These are phyloP conservation scores for Pachymerium ferrugineum DNA, from an alignment of 2,888 invertebrate species.

Conservation along the genomic window DNA sequence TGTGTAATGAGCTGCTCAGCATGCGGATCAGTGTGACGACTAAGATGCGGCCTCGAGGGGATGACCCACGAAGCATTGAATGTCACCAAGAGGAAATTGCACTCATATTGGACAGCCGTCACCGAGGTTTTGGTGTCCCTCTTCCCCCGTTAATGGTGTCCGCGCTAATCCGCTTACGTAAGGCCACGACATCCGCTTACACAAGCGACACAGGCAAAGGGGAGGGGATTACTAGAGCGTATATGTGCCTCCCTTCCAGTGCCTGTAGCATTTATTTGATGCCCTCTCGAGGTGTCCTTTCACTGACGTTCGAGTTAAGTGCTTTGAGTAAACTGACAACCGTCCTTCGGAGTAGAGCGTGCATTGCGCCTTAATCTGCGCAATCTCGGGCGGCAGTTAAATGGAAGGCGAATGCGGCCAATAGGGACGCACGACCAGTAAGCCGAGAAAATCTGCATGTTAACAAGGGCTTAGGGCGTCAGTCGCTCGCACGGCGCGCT, in stretches of 20 bases:
- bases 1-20: slow-evolving; percentile 4
- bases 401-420: slow-evolving; percentile 31
- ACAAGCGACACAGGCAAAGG: slow-evolving; percentile 7
- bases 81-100: slow-evolving; percentile 9
- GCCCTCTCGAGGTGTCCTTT: slow-evolving; percentile 4
- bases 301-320: slow-evolving; percentile 14
- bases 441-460: slow-evolving; percentile 34
- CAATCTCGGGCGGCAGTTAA: slow-evolving; percentile 32
- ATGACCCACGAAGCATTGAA: neutral
- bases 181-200: slow-evolving; percentile 30
- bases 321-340: slow-evolving; percentile 17
- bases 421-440: slow-evolving; percentile 29
- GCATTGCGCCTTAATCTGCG: slow-evolving; percentile 29
- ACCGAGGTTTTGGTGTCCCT: neutral
- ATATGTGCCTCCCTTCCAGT: neutral
- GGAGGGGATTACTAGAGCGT: slow-evolving; percentile 16
- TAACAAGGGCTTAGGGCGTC: slow-evolving; percentile 33
- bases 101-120: slow-evolving; percentile 13
- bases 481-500: slow-evolving; percentile 24
- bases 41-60: slow-evolving; percentile 1
- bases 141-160: slow-evolving; percentile 30
- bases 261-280: neutral
- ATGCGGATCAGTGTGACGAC: slow-evolving; percentile 13
- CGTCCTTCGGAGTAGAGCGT: slow-evolving; percentile 23
- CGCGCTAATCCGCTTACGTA: slow-evolving; percentile 29